These are phyloP conservation scores for Ochropleura plecta DNA, from an alignment of 2,888 invertebrate species.

Conservation along the genomic window DNA sequence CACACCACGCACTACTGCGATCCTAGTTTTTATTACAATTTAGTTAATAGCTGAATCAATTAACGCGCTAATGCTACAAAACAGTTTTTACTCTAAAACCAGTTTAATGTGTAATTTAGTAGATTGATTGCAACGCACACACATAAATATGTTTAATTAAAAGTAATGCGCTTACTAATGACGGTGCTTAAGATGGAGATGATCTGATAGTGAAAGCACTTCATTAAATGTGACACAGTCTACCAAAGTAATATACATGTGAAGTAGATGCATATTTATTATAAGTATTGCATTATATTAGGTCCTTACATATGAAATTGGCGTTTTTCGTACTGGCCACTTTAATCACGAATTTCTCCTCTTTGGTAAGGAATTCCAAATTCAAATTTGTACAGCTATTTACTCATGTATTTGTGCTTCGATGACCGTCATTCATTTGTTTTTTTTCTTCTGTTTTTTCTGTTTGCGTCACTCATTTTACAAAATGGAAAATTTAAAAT, in stretches of 20 bases:
- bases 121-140: neutral
- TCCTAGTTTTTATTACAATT: conserved; percentile 31
- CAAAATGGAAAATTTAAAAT: too few species aligned
- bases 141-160: neutral
- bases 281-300: neutral
- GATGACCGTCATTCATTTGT: too few species aligned
- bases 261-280: neutral
- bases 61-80: conserved; percentile 4
- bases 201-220: conserved; percentile 1
- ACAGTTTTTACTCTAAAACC: conserved; percentile 4
- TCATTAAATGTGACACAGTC: conserved; percentile 2
- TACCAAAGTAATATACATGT: neutral
- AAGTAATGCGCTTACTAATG: conserved; percentile 8
- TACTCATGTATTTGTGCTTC: too few species aligned
- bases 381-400: too few species aligned
- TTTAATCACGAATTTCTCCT: too few species aligned
- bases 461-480: too few species aligned
- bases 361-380: too few species aligned
- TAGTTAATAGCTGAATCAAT: conserved; percentile 26
- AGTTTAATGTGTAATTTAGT: conserved; percentile 6
- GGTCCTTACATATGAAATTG: too few species aligned
- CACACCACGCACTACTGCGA: conserved; percentile 31
- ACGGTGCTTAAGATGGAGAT: neutral
- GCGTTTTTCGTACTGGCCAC: too few species aligned
- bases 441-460: too few species aligned